Evolutionary conservation across 2,113 vertebrate genomes (phyloP), one percentile per base, ranked within the genome.

Genomic region (Hippocampus zosterae): DNA sequence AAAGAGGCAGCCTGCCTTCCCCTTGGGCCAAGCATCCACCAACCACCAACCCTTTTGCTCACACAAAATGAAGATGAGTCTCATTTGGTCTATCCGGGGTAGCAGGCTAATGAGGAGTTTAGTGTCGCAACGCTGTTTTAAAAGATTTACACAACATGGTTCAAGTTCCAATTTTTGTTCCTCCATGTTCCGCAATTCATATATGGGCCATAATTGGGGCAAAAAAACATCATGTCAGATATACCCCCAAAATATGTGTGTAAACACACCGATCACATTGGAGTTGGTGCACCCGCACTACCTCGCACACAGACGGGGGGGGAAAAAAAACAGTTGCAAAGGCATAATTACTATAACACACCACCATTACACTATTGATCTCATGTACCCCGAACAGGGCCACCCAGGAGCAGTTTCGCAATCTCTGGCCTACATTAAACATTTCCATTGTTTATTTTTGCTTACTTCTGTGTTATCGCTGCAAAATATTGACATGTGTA

Each of bases 1-100:
- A 60, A 91, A 83, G 82, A 90, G 78, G 79, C 82, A 82, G 84
- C 75, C 76, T 82, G 68, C 78, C 79, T 77, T 80, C 80, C 88
- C 88, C 84, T 75, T 77, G 84, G 88, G 88, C 87, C 73, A 77
- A 60, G 65, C 62, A 74, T 73, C 70, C 68, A 72, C 73, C 57
- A 60, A 64, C 72, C 81, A 79, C 72, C 71, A 67, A 73, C 69
- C 73, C 73, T 75, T 37, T 37, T 72, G 48, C 67, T 69, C 65
- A 65, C 72, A 71, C 67, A 60, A 33, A 50, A 73, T 48, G n/a
- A 81, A 74, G 73, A 72, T 74, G 76, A 79, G 77, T 87, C 79
- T 80, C 78, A 82, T 68, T 69, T 67, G 57, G 70, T 75, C 71
- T 69, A 55, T 76, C 77, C 79, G 55, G 74, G 67, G 12, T 63